Conservation (phyloP, 2,797 vertebrate genomes). For the Onychomys torridus region DNA sequence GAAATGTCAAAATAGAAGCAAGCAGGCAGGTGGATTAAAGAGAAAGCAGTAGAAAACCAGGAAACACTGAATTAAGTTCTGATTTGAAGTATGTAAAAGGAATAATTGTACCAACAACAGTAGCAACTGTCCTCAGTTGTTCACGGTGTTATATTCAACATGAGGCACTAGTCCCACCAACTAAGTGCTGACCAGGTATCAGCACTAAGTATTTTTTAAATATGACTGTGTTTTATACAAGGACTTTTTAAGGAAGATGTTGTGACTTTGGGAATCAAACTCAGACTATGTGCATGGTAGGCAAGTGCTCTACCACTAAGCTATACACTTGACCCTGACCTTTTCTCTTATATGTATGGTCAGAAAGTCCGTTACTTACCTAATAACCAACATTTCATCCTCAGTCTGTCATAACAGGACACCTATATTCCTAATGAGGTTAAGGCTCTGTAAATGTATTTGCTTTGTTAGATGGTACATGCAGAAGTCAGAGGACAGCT, state of each 20-base stretch:
- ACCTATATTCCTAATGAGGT: not conserved
- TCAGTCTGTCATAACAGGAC: slow-evolving; percentile 10
- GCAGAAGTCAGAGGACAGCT: not conserved
- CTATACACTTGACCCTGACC: not conserved
- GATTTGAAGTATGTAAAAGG: slow-evolving; percentile 66
- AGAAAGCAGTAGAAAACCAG: slow-evolving; percentile 69
- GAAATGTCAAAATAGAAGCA: slow-evolving; percentile 94
- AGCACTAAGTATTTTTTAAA: slow-evolving; percentile 35
- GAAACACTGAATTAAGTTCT: slow-evolving; percentile 67
- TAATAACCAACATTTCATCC: slow-evolving; percentile 17
- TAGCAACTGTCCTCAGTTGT: not conserved
- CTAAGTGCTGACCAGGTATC: not conserved
- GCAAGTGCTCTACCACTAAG: not conserved
- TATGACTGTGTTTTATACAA: slow-evolving; percentile 39
- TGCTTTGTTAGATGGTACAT: not conserved
- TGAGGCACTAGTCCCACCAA: not conserved
- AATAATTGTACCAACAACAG: not conserved
- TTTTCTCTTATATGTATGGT: slow-evolving; percentile 17
- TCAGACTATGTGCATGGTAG: not conserved
- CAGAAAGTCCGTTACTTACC: slow-evolving; percentile 42
- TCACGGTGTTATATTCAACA: not conserved
- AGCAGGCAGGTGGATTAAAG: slow-evolving; percentile 87
- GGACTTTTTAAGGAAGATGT: not conserved
- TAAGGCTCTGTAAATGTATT: no score
- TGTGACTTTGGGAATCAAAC: not conserved